These are phyloP conservation scores for Pangasianodon gigas DNA, from an alignment of 2,113 vertebrate genomes.

Conservation along the genomic window DNA sequence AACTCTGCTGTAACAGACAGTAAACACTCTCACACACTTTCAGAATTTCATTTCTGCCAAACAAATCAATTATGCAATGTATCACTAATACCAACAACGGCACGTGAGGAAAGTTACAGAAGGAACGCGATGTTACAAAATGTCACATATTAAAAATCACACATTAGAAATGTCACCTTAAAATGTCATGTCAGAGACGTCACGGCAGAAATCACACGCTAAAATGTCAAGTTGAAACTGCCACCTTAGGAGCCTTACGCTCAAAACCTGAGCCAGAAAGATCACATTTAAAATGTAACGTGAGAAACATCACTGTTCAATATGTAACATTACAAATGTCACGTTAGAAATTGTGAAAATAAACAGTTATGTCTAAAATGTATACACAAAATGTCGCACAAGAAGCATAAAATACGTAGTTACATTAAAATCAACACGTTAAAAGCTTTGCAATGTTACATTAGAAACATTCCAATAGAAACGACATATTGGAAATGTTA, in stretches of 20 bases:
- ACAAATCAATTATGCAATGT: slow-evolving; percentile 40
- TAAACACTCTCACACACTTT: slow-evolving; percentile 16
- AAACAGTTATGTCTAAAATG: no score
- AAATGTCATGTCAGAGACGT: slow-evolving; percentile 23
- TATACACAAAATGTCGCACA: not conserved
- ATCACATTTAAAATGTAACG: not conserved
- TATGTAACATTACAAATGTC: not conserved
- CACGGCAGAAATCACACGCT: not conserved
- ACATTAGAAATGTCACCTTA: slow-evolving; percentile 26
- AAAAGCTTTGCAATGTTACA: not conserved
- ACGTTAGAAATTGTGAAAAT: not conserved
- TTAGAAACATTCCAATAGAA: not conserved
- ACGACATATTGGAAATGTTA: not conserved
- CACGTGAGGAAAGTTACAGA: slow-evolving; percentile 12
- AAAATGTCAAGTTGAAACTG: slow-evolving; percentile 5
- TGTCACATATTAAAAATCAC: slow-evolving; percentile 15
- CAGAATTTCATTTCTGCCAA: slow-evolving; percentile 3
- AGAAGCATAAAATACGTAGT: not conserved
- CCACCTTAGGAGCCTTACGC: not conserved
- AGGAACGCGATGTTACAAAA: not conserved
- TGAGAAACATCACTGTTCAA: not conserved
- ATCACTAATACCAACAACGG: not conserved
- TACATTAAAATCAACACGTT: not conserved
- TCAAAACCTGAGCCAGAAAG: not conserved
- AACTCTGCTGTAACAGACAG: slow-evolving; percentile 29